These are phyloP conservation scores for Parazoanthus atlanticus DNA, from an alignment of 92 coral and sea anemone species.

Conservation along the genomic window DNA sequence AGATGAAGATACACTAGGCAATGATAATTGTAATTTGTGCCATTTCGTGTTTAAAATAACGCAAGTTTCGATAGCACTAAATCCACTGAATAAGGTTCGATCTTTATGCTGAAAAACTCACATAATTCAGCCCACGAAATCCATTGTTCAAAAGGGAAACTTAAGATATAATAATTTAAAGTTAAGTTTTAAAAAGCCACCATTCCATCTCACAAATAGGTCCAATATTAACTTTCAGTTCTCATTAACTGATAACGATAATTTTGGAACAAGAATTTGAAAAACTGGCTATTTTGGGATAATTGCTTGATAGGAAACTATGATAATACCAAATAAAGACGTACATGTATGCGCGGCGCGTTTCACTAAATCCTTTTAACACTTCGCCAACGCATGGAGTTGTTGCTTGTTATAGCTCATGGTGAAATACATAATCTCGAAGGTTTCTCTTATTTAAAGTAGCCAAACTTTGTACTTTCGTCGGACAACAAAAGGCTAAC, in stretches of 20 bases:
- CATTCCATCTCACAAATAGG: neutral
- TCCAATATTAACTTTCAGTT: constrained; percentile 8
- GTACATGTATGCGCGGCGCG: no score
- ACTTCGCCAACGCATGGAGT: neutral
- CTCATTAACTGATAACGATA: constrained; percentile 9
- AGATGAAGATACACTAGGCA: neutral
- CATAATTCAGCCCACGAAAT: neutral
- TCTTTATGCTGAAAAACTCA: no score
- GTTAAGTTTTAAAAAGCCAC: neutral
- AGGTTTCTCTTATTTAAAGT: neutral
- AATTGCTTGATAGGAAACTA: neutral
- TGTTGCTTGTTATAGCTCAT: no score
- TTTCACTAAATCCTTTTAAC: neutral
- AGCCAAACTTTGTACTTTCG: neutral
- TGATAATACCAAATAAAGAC: no score
- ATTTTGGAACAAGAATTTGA: constrained; percentile 6
- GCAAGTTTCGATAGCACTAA: no score
- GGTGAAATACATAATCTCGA: no score
- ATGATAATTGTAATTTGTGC: no score
- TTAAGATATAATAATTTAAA: no score
- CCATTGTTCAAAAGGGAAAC: neutral
- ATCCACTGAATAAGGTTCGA: no score
- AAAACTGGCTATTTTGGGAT: constrained; percentile 9
- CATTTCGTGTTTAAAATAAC: neutral
- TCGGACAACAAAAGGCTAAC: neutral